A percentile compares a stretch with the other conserved stretches of the same genome.
These are phyloP conservation scores for Byasa hedistus DNA, from an alignment of 2,888 invertebrate genomes.

Conservation along the genomic window DNA sequence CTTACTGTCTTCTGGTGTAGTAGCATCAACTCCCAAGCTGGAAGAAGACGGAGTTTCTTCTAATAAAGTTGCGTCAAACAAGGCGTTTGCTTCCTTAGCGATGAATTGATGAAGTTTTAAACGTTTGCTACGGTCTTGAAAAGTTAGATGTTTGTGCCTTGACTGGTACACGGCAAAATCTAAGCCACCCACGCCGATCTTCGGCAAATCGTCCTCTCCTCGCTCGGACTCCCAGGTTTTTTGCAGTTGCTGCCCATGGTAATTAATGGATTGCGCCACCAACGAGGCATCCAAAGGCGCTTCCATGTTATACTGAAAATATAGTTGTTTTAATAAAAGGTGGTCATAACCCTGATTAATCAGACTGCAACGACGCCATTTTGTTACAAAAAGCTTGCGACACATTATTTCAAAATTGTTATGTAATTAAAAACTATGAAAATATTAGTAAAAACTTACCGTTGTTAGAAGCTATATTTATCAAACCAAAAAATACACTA, in stretches of 20 bases:
- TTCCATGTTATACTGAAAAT: constrained; percentile 52
- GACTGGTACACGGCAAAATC: constrained; percentile 89
- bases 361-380: constrained; percentile 30
- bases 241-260: constrained; percentile 92
- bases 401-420: not conserved
- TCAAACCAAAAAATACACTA: not conserved
- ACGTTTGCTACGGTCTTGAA: constrained; percentile 90
- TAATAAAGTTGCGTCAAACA: constrained; percentile 82
- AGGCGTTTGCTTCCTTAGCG: constrained; percentile 88
- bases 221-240: constrained; percentile 93
- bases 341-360: not conserved
- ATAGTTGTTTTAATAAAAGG: not conserved
- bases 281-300: constrained; percentile 71
- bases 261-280: constrained; percentile 87
- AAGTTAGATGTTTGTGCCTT: constrained; percentile 88
- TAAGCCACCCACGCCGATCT: constrained; percentile 80
- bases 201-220: constrained; percentile 86
- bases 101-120: constrained; percentile 93
- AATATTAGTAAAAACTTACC: not conserved
- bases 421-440: not conserved
- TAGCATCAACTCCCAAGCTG: constrained; percentile 74
- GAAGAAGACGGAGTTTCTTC: constrained; percentile 74
- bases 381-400: constrained; percentile 15
- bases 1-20: constrained; percentile 79
- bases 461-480: not conserved